Conservation (phyloP, 64 coral and sea anemone species). For the Actinia equina region DNA sequence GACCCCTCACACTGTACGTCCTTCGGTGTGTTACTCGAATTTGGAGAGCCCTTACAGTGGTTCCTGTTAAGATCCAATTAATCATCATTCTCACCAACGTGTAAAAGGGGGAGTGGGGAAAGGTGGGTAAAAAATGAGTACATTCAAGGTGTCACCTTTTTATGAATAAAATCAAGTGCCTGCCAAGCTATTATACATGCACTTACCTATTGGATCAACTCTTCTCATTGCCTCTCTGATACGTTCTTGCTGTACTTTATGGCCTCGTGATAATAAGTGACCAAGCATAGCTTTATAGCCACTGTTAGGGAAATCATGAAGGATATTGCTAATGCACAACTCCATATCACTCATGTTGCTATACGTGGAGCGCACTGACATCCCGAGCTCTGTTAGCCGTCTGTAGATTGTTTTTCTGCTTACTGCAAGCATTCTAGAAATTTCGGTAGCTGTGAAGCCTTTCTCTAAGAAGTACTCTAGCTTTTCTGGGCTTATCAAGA, state of each 20-base stretch:
- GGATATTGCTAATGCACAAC: slow-evolving; percentile 16
- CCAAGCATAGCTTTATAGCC: slow-evolving; percentile 53
- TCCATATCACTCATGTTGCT: slow-evolving; percentile 48
- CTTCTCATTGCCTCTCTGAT: slow-evolving; percentile 62
- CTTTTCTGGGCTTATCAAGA: too few species aligned
- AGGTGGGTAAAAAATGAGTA: background rate
- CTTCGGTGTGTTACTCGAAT: slow-evolving; percentile 46
- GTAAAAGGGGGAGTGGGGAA: background rate
- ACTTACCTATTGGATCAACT: slow-evolving; percentile 50
- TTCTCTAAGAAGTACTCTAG: slow-evolving; percentile 1
- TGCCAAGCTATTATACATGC: background rate
- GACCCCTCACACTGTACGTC: slow-evolving; percentile 38
- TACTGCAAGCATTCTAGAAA: slow-evolving; percentile 32
- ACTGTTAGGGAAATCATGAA: slow-evolving; percentile 52
- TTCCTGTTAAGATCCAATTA: background rate
- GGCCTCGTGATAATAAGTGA: slow-evolving; percentile 34
- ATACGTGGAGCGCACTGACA: slow-evolving; percentile 34
- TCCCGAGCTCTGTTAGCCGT: slow-evolving; percentile 41
- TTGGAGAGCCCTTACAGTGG: slow-evolving; percentile 50
- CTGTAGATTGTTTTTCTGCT: slow-evolving; percentile 23
- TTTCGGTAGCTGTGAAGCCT: slow-evolving; percentile 60
- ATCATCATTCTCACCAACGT: background rate
- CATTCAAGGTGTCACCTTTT: too few species aligned
- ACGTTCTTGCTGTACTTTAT: slow-evolving; percentile 50
- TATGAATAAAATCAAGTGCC: too few species aligned